A percentile compares a stretch with the other conserved stretches of the same genome.
phyloP scores from a whole-genome alignment of 2,888 invertebrate species.

The Andrena minutula region DNA sequence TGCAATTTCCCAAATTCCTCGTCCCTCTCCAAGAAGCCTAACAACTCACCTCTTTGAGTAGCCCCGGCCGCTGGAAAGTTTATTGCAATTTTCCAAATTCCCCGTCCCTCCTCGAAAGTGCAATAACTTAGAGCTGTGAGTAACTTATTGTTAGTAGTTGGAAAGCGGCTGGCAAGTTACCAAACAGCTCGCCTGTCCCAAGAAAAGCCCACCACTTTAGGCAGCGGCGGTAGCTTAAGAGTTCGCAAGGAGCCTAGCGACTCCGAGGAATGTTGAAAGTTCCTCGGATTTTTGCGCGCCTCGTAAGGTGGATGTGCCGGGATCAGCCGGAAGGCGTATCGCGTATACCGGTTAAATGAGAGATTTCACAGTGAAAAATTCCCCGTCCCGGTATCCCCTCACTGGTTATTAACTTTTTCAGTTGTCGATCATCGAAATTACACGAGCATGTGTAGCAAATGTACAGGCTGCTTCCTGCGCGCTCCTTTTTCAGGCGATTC shows the following conservation, averaged over 20 bases:
- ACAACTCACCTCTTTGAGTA: too few species aligned
- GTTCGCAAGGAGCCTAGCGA: background rate
- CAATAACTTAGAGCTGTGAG: too few species aligned
- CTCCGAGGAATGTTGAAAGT: conserved; percentile 1
- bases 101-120: too few species aligned
- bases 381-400: conserved; percentile 26
- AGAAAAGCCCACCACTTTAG: background rate
- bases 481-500: conserved; percentile 14
- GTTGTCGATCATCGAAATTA: conserved; percentile 49
- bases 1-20: too few species aligned
- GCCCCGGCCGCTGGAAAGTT: too few species aligned
- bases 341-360: conserved; percentile 45
- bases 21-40: too few species aligned
- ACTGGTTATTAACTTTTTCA: conserved; percentile 49
- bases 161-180: too few species aligned
- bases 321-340: conserved; percentile 29
- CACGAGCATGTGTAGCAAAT: conserved; percentile 21
- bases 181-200: too few species aligned
- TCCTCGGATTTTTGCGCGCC: conserved; percentile 10
- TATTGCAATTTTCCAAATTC: too few species aligned
- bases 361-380: conserved; percentile 50
- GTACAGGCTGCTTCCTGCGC: conserved; percentile 14
- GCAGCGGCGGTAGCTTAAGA: background rate
- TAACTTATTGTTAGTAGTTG: too few species aligned
- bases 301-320: conserved; percentile 10